Percentiles rank a stretch among this genome's conserved stretches.
phyloP scores from a whole-genome alignment of 2,888 invertebrate species.

The Cosmia trapezina region DNA sequence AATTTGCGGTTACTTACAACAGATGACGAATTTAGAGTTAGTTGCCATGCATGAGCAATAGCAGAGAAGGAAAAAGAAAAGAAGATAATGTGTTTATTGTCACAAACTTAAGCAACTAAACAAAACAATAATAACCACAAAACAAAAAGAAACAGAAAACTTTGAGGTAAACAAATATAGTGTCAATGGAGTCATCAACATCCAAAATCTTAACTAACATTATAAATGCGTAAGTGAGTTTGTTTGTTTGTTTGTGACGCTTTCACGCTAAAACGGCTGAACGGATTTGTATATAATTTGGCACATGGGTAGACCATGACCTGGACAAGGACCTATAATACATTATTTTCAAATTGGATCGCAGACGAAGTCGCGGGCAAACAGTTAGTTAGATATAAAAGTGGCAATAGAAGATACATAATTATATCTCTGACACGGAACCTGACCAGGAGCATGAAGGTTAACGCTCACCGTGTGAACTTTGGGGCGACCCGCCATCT shows the following conservation, averaged over 20 bases:
- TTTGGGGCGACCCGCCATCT: slow-evolving; percentile 41
- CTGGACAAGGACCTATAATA: too few relatives aligned
- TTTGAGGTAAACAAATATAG: slow-evolving; percentile 6
- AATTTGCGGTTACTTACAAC: not conserved
- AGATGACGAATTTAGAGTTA: not conserved
- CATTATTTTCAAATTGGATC: too few relatives aligned
- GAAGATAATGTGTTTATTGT: not conserved
- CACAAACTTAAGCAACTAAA: slow-evolving; percentile 5
- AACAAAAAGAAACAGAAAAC: not conserved
- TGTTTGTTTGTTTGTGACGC: too few relatives aligned
- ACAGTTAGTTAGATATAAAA: too few relatives aligned
- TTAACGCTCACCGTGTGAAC: slow-evolving; percentile 55
- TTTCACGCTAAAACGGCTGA: too few relatives aligned
- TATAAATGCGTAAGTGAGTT: too few relatives aligned
- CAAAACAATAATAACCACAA: slow-evolving; percentile 1
- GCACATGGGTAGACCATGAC: too few relatives aligned
- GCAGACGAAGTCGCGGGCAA: too few relatives aligned
- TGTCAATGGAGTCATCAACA: not conserved
- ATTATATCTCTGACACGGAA: slow-evolving; percentile 21
- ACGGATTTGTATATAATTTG: too few relatives aligned
- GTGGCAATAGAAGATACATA: slow-evolving; percentile 5
- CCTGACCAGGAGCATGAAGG: slow-evolving; percentile 50
- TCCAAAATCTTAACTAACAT: too few relatives aligned
- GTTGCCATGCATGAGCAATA: not conserved
- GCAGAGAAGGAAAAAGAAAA: not conserved